Base-by-base conservation (phyloP, 2,888 invertebrate genomes). In the Hydriomena furcata region DNA sequence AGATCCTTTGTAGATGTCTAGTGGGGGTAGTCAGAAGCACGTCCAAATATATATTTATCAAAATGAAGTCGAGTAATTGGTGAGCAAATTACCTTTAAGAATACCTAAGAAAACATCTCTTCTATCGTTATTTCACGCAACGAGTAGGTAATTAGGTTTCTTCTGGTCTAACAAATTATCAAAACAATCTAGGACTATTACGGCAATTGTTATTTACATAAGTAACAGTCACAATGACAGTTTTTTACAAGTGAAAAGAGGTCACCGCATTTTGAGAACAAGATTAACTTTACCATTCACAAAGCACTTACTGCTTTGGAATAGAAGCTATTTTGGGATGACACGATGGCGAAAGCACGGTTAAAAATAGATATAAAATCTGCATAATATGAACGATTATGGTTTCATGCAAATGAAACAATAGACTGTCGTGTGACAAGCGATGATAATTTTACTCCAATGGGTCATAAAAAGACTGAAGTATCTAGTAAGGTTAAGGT, bases 401-500 rank as follows among this genome's bases (percentile, higher is more conserved):
- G 58, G 64, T 60, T 66, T 68, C 74, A 84, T 85, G 84, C 83
- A 82, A 84, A 84, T 84, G 63, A 72, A 73, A 83, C 82, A 85
- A 84, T 85, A 56, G 81, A 38, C 37, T 62, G 62, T 66, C 74
- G 65, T 80, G 77, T 71, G 78, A 83, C 79, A 81, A 69, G 63
- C 55, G 55, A 63, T 63, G 72, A 78, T n/a, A 66, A 71, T 67
- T 45, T 55, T 30, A 42, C 36, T 46, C 41, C 46, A 43, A 46
- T 46, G 31, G 38, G 11, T 42, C 20, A 24, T 34, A 34, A 43
- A 25, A 17, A 17, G 11, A 20, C 8, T 13, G 12, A 11, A 25
- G 32, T 31, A 20, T 31, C 24, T 49, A 21, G 4, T 48, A 31
- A 48, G 52, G 48, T 25, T 21, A 43, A 42, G 11, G 21, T 12